Conservation (phyloP, 1,140 invertebrate species). For the Bombus sibiricus region DNA sequence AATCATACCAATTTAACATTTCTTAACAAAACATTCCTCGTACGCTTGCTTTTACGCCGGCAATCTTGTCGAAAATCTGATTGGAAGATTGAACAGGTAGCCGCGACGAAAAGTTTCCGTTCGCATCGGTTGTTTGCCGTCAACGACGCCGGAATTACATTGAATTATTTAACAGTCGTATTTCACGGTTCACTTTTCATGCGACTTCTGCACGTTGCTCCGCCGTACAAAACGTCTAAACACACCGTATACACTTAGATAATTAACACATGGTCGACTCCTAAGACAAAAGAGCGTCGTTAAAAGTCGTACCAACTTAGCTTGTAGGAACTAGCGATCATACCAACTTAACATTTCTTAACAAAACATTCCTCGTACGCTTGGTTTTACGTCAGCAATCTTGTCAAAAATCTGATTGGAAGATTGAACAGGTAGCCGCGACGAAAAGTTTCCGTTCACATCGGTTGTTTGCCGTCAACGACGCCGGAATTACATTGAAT, state of each 20-base stretch:
- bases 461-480: constrained; percentile 3
- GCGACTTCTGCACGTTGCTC: constrained; percentile 25
- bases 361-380: too few relatives aligned
- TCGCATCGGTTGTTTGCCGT: not conserved
- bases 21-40: too few relatives aligned
- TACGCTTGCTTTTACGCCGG: too few relatives aligned
- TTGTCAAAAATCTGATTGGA: not conserved
- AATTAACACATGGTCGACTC: too few relatives aligned
- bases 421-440: not conserved
- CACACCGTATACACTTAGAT: accelerated
- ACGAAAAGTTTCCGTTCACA: not conserved
- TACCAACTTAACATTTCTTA: too few relatives aligned
- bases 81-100: not conserved
- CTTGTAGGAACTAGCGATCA: too few relatives aligned
- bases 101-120: not conserved
- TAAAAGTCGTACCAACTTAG: too few relatives aligned
- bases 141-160: not conserved
- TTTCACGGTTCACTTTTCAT: constrained; percentile 43
- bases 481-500: constrained; percentile 16
- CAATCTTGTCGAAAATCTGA: not conserved
- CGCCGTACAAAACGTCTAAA: not conserved
- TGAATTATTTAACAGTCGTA: constrained; percentile 22
- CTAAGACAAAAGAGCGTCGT: too few relatives aligned
- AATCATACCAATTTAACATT: too few relatives aligned
- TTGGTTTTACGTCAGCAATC: too few relatives aligned